Percentiles rank a stretch among this genome's conserved stretches.
These are phyloP conservation scores for Megaptera novaeangliae DNA, from an alignment of 2,113 vertebrate genomes.

Conservation along the genomic window DNA sequence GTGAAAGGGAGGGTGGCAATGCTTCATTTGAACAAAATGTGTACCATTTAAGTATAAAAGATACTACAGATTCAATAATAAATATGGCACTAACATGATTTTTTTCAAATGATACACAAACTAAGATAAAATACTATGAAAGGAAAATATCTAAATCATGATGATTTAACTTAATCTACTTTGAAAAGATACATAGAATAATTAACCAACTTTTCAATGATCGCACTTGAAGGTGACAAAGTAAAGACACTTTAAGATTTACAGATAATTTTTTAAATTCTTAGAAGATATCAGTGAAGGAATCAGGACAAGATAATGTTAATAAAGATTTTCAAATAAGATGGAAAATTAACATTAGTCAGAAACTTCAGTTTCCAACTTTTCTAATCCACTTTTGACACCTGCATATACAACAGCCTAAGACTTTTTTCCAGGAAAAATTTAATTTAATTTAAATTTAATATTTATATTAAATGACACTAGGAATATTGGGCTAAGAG, in stretches of 20 bases:
- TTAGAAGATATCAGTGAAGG: not conserved
- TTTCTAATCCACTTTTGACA: not conserved
- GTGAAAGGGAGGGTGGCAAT: not conserved
- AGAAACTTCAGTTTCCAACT: not conserved
- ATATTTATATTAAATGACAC: not conserved
- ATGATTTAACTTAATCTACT: not conserved
- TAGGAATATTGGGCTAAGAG: not conserved
- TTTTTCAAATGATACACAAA: not conserved
- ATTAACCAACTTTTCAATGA: not conserved
- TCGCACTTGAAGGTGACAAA: not conserved
- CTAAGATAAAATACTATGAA: not conserved
- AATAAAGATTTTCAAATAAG: not conserved
- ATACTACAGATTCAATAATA: not conserved
- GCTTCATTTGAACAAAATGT: not conserved
- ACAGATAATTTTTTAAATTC: not conserved
- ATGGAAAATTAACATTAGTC: not conserved
- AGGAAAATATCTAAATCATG: constrained; percentile 17
- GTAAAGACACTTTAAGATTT: not conserved
- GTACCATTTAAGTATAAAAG: not conserved
- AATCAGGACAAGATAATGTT: not conserved
- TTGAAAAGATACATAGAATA: not conserved
- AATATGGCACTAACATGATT: not conserved
- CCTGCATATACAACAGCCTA: not conserved
- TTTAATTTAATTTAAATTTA: no score
- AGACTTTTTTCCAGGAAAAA: not conserved